Evolutionary conservation across 1,140 invertebrate species (phyloP).

Genomic region (Drosophila leontia): DNA sequence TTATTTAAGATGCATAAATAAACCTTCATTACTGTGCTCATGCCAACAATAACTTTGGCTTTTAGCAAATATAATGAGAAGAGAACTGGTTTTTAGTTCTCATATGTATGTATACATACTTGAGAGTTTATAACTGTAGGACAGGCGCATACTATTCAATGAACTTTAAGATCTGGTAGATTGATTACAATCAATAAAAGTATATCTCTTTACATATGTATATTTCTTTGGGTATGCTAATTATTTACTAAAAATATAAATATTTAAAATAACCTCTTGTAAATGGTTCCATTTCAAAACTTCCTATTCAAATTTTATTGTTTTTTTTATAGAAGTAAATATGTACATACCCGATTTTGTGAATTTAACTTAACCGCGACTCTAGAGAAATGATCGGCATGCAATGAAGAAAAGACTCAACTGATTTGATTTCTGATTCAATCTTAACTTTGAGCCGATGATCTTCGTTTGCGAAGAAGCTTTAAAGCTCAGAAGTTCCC

Average conservation of each 20-base stretch:
- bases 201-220: background rate
- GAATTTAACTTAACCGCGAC: background rate
- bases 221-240: background rate
- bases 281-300: too few relatives aligned
- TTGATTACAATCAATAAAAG: constrained; percentile 5
- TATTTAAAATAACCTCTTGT: too few relatives aligned
- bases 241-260: background rate
- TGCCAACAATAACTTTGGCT: background rate
- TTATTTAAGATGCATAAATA: constrained; percentile 1
- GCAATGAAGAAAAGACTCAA: constrained; percentile 28
- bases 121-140: background rate
- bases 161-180: constrained; percentile 27
- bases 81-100: constrained; percentile 6
- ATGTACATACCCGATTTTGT: constrained; percentile 12
- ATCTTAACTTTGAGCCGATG: constrained; percentile 15
- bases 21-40: constrained; percentile 7
- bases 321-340: constrained; percentile 6
- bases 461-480: constrained; percentile 25
- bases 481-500: constrained; percentile 36
- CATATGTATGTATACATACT: background rate
- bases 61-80: constrained; percentile 9
- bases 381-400: constrained; percentile 3
- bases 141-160: constrained; percentile 6
- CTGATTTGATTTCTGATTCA: constrained; percentile 46
- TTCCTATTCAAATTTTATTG: background rate